Base-by-base conservation (phyloP, 1,140 invertebrate genomes). In the Nebria ingens region DNA sequence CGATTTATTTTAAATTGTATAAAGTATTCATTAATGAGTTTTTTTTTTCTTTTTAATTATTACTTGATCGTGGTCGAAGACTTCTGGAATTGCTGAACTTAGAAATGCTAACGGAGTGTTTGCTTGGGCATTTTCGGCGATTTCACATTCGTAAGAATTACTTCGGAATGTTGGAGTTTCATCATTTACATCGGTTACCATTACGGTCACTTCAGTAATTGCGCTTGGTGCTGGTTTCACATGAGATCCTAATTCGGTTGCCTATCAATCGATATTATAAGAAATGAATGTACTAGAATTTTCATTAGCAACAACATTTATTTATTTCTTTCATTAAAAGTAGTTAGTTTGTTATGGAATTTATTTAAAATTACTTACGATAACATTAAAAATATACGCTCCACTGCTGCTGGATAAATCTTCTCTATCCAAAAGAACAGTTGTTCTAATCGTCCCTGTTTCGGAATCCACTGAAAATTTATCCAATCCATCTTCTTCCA, bases 111-210 rank as follows among this genome's bases (percentile, higher is more conserved):
- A 78, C 0, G 93, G 92, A 2, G 92, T 93, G 64, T 92, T 93
- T 55, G 82, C 79, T 61, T 92, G 91, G 49, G 92, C 83, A 73
- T 96, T 95, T 75, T 97, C 94, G 40, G 88, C 83, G 23, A 98
- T 85, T 75, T 94, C 91, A 21, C 89, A 92, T 15, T 86, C 75
- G 73, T 97, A 97, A 54, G 76, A 69, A 0, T 73, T 62, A 63
- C 84, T 89, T 34, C 83, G 77, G 68, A 97, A 98, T 34, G 75
- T 82, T 4, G 94, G 93, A 1, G 80, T 85, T 74, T 97, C 92
- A 74, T 97, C 94, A 69, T 97, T 97, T 0, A 96, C 84, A 74
- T 98, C 94, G n/a, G 83, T 86, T 6, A 98, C 76, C 55, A 95
- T 91, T 23, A 98, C 82, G 0, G 92, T 96, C 0, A 96, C 86